phyloP scores from a whole-genome alignment of 1,140 invertebrate species.

The Cryptotermes secundus region DNA sequence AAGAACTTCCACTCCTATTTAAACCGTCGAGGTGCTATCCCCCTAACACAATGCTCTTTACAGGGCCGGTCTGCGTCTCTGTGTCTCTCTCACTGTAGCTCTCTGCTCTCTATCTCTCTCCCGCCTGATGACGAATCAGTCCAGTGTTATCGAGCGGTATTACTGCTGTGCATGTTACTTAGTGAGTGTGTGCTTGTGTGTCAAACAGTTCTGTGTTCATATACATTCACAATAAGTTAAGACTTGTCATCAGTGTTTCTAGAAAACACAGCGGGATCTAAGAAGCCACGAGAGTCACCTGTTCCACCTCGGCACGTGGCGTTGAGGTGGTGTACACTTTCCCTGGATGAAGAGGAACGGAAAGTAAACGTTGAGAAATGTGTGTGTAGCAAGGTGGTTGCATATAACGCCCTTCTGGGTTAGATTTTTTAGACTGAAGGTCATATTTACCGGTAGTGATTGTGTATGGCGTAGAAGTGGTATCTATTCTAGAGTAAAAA shows the following conservation, averaged over 20 bases:
- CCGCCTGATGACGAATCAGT: background rate
- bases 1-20: background rate
- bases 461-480: background rate
- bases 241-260: too few species aligned
- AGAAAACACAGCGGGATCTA: too few species aligned
- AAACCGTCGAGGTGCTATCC: background rate
- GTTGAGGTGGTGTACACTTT: background rate
- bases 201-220: background rate
- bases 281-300: background rate
- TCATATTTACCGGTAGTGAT: background rate
- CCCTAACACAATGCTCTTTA: background rate
- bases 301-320: background rate
- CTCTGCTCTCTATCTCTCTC: background rate
- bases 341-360: too few species aligned
- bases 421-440: background rate
- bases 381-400: background rate
- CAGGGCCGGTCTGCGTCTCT: background rate
- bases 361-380: too few species aligned
- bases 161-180: too few species aligned
- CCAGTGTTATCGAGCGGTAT: background rate
- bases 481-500: background rate
- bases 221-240: background rate
- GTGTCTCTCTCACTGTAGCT: background rate
- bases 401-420: background rate
- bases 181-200: background rate